Percentiles rank a stretch among this genome's conserved stretches.
Evolutionary conservation across 2,888 invertebrate genomes (phyloP).

Genomic region (Tanytarsus gracilentus): DNA sequence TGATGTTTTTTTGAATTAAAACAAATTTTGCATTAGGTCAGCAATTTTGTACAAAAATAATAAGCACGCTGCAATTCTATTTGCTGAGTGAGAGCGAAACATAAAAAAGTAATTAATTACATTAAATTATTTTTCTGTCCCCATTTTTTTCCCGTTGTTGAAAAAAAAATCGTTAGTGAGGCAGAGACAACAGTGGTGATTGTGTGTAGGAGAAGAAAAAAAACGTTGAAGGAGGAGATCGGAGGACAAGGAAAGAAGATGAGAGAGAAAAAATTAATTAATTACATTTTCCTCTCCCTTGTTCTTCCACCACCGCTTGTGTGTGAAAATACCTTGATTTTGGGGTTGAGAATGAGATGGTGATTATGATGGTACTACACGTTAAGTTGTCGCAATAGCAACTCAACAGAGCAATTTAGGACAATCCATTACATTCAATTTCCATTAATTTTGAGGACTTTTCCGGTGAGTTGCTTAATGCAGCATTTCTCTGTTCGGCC

Average conservation of each 20-base stretch:
- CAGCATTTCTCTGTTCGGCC: neutral
- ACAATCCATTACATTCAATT: neutral
- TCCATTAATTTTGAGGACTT: neutral
- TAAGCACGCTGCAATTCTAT: neutral
- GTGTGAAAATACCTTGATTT: neutral
- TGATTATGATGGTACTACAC: neutral
- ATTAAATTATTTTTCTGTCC: conserved; percentile 13
- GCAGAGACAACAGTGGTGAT: neutral
- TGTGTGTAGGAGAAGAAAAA: neutral
- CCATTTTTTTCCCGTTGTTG: conserved; percentile 2
- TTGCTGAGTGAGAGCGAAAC: neutral
- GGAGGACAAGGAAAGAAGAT: neutral
- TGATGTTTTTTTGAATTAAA: no score
- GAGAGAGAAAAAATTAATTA: conserved; percentile 19
- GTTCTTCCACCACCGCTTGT: neutral
- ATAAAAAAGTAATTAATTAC: conserved; percentile 23
- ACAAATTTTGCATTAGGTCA: no score
- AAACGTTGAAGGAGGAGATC: neutral
- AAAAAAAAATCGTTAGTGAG: neutral
- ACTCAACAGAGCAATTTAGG: neutral
- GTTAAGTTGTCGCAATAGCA: neutral
- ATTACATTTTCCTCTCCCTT: conserved; percentile 6
- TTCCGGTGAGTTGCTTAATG: no score
- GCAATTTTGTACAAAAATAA: no score
- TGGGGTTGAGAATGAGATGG: neutral